Conservation (phyloP, 2,888 invertebrate species). For the Drosophila histrio region DNA sequence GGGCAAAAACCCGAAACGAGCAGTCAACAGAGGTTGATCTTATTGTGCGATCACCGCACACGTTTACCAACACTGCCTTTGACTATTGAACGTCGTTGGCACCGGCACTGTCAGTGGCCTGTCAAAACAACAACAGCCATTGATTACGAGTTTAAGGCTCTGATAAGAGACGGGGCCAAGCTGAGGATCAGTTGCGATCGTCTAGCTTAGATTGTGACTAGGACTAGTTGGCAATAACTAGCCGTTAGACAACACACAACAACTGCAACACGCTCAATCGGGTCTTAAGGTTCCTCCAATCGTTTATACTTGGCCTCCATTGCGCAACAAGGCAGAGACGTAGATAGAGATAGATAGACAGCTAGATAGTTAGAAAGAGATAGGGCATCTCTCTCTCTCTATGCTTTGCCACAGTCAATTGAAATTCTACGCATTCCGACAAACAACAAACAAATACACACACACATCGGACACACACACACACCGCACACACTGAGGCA, state of each 20-base stretch:
- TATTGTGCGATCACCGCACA: conserved; percentile 11
- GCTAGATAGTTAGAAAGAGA: neutral
- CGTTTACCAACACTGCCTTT: conserved; percentile 55
- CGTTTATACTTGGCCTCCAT: conserved; percentile 26
- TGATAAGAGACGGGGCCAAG: conserved; percentile 27
- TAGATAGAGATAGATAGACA: neutral
- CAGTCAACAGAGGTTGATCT: conserved; percentile 51
- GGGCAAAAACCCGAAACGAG: conserved; percentile 57
- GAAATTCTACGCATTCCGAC: conserved; percentile 79
- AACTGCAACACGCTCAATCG: neutral
- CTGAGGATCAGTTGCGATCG: conserved; percentile 45
- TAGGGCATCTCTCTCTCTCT: conserved; percentile 12
- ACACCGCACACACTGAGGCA: conserved; percentile 14
- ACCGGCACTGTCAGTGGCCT: conserved; percentile 59
- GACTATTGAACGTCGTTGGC: conserved; percentile 2
- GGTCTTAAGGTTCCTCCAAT: neutral
- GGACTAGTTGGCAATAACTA: conserved; percentile 1
- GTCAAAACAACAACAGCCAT: conserved; percentile 69
- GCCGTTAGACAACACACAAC: conserved; percentile 1
- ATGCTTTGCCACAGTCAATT: conserved; percentile 71
- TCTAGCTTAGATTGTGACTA: conserved; percentile 15
- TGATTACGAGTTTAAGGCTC: conserved; percentile 27
- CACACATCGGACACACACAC: conserved; percentile 26
- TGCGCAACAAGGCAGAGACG: conserved; percentile 34
- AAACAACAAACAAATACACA: conserved; percentile 72